phyloP scores from a whole-genome alignment of 2,888 invertebrate genomes.

The Acanthacorydalis orientalis region DNA sequence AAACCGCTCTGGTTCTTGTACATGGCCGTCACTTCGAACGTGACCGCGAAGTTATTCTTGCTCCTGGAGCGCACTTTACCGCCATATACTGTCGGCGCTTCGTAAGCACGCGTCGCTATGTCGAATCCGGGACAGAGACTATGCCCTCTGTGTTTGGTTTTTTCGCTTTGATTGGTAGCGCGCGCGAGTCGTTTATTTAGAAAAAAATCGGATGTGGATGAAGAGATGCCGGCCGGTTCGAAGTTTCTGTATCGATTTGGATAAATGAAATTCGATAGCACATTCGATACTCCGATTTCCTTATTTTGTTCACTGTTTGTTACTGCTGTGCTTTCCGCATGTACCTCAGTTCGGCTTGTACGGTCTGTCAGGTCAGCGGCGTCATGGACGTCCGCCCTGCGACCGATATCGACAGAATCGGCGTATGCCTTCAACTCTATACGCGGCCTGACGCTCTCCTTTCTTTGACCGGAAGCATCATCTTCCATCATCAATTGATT shows the following conservation, averaged over 20 bases:
- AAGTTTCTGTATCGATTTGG: too few relatives aligned
- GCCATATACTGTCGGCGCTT: constrained; percentile 47
- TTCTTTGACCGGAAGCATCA: too few relatives aligned
- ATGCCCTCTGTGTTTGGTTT: constrained; percentile 10
- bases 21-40: constrained; percentile 44
- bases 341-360: background rate
- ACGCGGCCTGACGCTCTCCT: too few relatives aligned
- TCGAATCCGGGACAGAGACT: constrained; percentile 42
- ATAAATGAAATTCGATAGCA: background rate
- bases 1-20: constrained; percentile 38
- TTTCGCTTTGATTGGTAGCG: background rate
- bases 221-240: background rate
- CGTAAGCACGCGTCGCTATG: constrained; percentile 43
- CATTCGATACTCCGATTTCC: too few relatives aligned
- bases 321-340: background rate
- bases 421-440: too few relatives aligned
- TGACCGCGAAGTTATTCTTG: constrained; percentile 42
- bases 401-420: background rate
- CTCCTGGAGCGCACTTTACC: constrained; percentile 48
- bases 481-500: too few relatives aligned
- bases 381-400: background rate
- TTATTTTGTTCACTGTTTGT: too few relatives aligned
- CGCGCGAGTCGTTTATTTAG: background rate
- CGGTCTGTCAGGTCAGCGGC: background rate
- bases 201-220: background rate